Percentiles rank a stretch among this genome's conserved stretches.
phyloP scores from a whole-genome alignment of 2,113 vertebrate species.

The Triplophysa dalaica region DNA sequence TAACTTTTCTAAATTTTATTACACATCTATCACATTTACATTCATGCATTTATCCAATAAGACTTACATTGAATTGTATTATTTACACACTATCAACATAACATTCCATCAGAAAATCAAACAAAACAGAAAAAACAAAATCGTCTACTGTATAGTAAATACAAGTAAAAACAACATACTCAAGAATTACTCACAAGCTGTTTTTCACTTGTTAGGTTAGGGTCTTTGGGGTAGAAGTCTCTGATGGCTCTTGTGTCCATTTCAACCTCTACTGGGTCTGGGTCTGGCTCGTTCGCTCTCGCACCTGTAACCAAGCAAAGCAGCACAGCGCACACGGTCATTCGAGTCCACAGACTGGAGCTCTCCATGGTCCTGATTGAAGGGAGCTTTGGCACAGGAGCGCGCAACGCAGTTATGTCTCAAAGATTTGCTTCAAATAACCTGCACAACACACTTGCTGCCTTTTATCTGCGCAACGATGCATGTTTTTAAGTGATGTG shows the following conservation, averaged over 20 bases:
- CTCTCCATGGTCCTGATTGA: constrained; percentile 66
- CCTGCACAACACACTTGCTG: constrained; percentile 6
- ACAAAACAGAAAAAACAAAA: background rate
- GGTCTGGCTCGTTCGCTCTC: constrained; percentile 54
- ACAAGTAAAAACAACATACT: constrained; percentile 8
- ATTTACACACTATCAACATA: background rate
- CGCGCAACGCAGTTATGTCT: constrained; percentile 1
- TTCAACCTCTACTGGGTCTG: constrained; percentile 62
- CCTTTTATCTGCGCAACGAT: constrained; percentile 56
- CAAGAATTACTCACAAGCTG: constrained; percentile 67
- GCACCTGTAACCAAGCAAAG: constrained; percentile 63
- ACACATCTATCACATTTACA: background rate
- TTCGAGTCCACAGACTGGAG: constrained; percentile 64
- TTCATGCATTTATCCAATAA: too few relatives aligned
- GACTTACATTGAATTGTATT: too few relatives aligned
- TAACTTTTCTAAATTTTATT: background rate
- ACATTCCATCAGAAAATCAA: background rate
- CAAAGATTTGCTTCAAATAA: constrained; percentile 40
- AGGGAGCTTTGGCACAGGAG: constrained; percentile 18
- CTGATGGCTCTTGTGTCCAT: constrained; percentile 69
- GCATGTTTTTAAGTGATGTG: constrained; percentile 33
- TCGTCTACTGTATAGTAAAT: background rate
- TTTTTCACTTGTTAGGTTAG: constrained; percentile 70
- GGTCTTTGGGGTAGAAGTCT: constrained; percentile 69
- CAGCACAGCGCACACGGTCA: constrained; percentile 67